A percentile compares a stretch with the other conserved stretches of the same genome.
Evolutionary conservation across 2,113 vertebrate species (phyloP).

Genomic region (Podarcis muralis): DNA sequence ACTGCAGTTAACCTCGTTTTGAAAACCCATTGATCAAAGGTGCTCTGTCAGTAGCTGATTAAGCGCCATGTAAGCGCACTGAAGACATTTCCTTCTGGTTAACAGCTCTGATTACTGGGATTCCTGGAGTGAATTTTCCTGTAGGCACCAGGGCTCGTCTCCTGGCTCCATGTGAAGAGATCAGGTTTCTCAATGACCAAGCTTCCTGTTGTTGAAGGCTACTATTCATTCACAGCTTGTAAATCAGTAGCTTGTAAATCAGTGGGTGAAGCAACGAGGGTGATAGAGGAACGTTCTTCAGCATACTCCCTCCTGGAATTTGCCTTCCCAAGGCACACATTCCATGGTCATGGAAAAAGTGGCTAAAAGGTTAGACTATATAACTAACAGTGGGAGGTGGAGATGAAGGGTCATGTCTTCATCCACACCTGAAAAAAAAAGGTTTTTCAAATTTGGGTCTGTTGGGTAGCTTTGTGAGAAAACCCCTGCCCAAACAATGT

Average conservation of each 20-base stretch:
- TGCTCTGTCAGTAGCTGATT: conserved; percentile 82
- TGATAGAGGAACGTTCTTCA: conserved; percentile 75
- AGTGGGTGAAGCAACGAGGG: conserved; percentile 78
- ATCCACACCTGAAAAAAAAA: conserved; percentile 41
- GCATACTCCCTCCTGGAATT: conserved; percentile 75
- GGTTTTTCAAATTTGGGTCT: conserved; percentile 38
- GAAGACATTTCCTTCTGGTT: conserved; percentile 87
- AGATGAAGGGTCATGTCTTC: conserved; percentile 57
- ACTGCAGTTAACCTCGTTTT: conserved; percentile 71
- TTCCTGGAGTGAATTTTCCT: conserved; percentile 81
- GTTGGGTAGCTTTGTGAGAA: conserved; percentile 42
- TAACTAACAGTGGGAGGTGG: conserved; percentile 53
- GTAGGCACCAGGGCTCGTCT: conserved; percentile 75
- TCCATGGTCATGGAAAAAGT: conserved; percentile 67
- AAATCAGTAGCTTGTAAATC: conserved; percentile 87
- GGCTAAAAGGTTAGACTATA: conserved; percentile 72
- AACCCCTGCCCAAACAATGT: background rate
- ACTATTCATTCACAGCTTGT: conserved; percentile 86
- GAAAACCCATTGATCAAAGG: conserved; percentile 81
- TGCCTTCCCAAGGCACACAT: conserved; percentile 67
- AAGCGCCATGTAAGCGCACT: conserved; percentile 81
- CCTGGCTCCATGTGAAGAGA: conserved; percentile 75
- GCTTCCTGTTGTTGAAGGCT: conserved; percentile 85
- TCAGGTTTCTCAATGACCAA: conserved; percentile 78
- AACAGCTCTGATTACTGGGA: conserved; percentile 80